A percentile compares a stretch with the other conserved stretches of the same genome.
phyloP scores from a whole-genome alignment of 1,140 invertebrate species.

The Bombus waltoni region DNA sequence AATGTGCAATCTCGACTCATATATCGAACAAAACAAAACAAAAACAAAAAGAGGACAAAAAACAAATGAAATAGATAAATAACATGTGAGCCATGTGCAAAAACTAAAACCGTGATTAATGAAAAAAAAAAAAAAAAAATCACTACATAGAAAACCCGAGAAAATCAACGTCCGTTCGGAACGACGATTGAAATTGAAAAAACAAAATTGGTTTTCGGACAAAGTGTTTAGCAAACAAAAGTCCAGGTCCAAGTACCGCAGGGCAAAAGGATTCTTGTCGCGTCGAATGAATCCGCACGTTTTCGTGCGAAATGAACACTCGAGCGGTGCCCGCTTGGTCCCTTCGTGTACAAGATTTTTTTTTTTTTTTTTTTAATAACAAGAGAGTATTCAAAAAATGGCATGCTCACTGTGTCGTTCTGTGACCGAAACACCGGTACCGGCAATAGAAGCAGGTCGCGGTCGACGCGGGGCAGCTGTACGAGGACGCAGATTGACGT shows the following conservation, averaged over 20 bases:
- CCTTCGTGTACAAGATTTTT: not conserved
- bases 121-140: constrained; percentile 32
- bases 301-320: not conserved
- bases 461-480: constrained; percentile 86
- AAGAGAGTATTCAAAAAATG: constrained; percentile 51
- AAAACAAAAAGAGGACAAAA: constrained; percentile 59
- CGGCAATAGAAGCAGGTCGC: constrained; percentile 92
- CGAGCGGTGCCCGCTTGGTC: not conserved
- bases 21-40: not conserved
- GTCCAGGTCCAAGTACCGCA: not conserved
- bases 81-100: not conserved
- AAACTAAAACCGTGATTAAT: constrained; percentile 22
- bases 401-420: constrained; percentile 83
- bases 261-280: not conserved
- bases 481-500: constrained; percentile 84
- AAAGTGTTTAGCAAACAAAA: not conserved
- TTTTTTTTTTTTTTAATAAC: constrained; percentile 1
- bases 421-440: constrained; percentile 89
- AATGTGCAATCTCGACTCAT: constrained; percentile 78
- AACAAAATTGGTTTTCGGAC: not conserved
- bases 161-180: constrained; percentile 5
- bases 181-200: not conserved
- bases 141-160: not conserved
- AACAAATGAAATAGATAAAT: not conserved
- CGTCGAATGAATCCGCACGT: constrained; percentile 1